These are phyloP conservation scores for Tubiluchus corallicola DNA, from an alignment of 2,888 invertebrate genomes.

Conservation along the genomic window DNA sequence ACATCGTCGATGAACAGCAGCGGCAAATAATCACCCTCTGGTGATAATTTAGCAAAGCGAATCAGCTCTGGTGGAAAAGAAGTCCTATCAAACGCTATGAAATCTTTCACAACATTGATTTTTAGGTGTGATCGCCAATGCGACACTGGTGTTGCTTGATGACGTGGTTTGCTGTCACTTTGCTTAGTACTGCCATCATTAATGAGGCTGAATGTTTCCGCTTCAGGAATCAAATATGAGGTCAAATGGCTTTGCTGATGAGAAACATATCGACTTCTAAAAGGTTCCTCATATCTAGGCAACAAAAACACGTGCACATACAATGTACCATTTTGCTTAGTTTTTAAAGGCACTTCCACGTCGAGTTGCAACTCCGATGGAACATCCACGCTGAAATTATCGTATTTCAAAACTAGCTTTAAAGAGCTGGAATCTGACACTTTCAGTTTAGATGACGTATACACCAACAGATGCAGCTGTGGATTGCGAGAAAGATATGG, in stretches of 20 bases:
- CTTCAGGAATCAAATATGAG: not conserved
- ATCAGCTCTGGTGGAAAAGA: not conserved
- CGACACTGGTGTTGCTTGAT: too few species aligned
- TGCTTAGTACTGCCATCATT: too few species aligned
- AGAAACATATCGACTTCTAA: not conserved
- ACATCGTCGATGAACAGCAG: not conserved
- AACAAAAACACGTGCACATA: not conserved
- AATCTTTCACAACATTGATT: not conserved
- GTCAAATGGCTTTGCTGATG: not conserved
- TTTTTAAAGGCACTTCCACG: too few species aligned
- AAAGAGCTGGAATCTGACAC: too few species aligned
- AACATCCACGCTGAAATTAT: too few species aligned
- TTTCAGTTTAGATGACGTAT: too few species aligned
- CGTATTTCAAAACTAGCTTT: too few species aligned
- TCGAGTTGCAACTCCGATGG: too few species aligned
- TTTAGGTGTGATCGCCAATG: not conserved
- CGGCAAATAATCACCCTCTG: conserved; percentile 1
- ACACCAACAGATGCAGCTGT: too few species aligned
- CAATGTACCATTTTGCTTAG: not conserved
- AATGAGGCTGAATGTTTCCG: not conserved
- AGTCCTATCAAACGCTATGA: not conserved
- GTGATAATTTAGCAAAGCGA: not conserved
- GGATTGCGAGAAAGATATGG: too few species aligned
- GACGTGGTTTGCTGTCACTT: too few species aligned
- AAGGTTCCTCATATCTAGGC: not conserved